Conservation (phyloP, 1,140 invertebrate species). For the Neoseiulus cucumeris region DNA sequence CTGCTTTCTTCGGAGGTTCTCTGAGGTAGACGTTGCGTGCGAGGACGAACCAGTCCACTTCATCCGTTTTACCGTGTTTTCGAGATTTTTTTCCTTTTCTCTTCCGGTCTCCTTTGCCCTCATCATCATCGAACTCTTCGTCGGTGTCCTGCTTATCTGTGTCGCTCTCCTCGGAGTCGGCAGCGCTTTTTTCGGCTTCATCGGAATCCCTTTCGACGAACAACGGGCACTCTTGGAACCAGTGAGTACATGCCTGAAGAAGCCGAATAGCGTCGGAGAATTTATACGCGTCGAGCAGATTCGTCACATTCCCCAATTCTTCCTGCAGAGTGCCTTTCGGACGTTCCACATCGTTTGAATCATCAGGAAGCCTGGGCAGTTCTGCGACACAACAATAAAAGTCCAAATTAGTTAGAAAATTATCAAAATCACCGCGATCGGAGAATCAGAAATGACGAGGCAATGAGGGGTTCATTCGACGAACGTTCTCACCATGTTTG, state of each 20-base stretch:
- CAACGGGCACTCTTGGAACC: not conserved
- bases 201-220: not conserved
- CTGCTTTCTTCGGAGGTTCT: not conserved
- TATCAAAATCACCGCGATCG: no score
- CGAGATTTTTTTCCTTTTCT: not conserved
- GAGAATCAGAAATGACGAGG: no score
- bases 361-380: not conserved
- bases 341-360: not conserved
- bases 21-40: not conserved
- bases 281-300: not conserved
- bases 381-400: no score
- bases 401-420: no score
- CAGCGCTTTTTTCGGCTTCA: not conserved
- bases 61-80: not conserved
- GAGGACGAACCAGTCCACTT: not conserved
- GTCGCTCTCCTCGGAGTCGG: not conserved
- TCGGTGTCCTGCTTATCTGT: not conserved
- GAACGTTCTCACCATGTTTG: not conserved
- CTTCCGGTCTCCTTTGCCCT: not conserved
- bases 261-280: not conserved
- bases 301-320: not conserved
- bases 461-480: no score
- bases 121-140: not conserved
- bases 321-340: not conserved
- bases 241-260: not conserved